Evolutionary conservation across 2,797 vertebrate genomes (phyloP), one percentile per base, ranked within the genome.

Genomic region (Phyllotis vaccarum): DNA sequence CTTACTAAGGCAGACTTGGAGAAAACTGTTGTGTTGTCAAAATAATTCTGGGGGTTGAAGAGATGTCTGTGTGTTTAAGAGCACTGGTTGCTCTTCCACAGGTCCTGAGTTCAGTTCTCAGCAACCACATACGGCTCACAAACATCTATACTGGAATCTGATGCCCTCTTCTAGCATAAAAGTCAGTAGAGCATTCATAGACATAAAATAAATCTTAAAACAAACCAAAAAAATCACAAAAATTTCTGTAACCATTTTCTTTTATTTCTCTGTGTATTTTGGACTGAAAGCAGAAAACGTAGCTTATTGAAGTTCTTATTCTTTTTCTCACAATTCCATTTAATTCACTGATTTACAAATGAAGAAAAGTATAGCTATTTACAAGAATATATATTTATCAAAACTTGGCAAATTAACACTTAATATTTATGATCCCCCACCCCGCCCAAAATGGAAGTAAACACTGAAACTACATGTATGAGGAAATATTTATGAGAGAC

Each of bases 391-490:
- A 85, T 9, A 72, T 89, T 86, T 83, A 40, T 91, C 54, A 95
- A 92, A 95, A 76, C 75, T 86, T 40, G 60, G 13, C 74, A 74
- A 94, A 92, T 80, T 19, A 91, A 62, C n/a, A 70, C 3, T 66
- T 81, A 62, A 64, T 14, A 52, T 85, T 89, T 94, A 52, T 93
- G 16, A 10, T 91, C 72, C 95, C 70, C 90, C 3, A 49, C n/a
- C n/a, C n/a, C n/a, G n/a, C n/a, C n/a, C 78, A 86, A 83, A 68
- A 54, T 89, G 8, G 24, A 87, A 92, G 27, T 19, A 93, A 86
- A 90, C 31, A 46, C 66, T 95, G 66, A 93, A 85, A 85, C 68
- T 6, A 81, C 49, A 85, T 66, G 4, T 14, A 46, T 80, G 37
- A 34, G 70, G 9, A 95, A 93, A 24, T 93, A 81, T 93, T 90